These are phyloP conservation scores for Megastigmus dorsalis DNA, from an alignment of 2,888 invertebrate genomes.

Conservation along the genomic window DNA sequence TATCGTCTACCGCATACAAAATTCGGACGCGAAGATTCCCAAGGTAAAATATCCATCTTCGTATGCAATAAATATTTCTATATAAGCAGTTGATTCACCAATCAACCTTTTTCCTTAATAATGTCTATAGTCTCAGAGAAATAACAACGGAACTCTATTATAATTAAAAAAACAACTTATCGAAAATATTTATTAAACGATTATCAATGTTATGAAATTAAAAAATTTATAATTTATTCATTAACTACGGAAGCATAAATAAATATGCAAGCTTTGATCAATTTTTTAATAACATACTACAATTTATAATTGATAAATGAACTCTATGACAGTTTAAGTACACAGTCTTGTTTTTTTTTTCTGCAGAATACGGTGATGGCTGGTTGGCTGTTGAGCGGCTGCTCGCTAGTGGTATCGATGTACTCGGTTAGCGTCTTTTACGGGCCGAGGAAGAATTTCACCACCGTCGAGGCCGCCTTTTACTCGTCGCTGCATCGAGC, in stretches of 20 bases:
- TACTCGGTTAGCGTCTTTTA: constrained; percentile 81
- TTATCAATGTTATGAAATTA: not conserved
- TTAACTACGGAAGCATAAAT: too few species aligned
- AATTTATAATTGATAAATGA: too few species aligned
- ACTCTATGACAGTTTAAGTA: too few species aligned
- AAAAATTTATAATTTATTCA: not conserved
- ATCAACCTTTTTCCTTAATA: not conserved
- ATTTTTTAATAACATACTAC: too few species aligned
- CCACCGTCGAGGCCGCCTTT: constrained; percentile 78
- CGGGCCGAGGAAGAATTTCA: constrained; percentile 78
- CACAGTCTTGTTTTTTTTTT: constrained; percentile 2
- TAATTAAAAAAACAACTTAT: not conserved
- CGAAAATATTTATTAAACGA: not conserved
- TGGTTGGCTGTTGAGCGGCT: constrained; percentile 62
- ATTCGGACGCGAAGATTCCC: constrained; percentile 68
- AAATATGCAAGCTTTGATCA: too few species aligned
- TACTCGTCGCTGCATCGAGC: constrained; percentile 82
- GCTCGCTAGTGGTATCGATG: constrained; percentile 76
- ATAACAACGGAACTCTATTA: not conserved
- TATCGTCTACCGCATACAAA: constrained; percentile 80
- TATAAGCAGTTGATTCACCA: too few species aligned
- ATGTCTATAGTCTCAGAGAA: too few species aligned
- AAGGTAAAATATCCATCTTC: constrained; percentile 73
- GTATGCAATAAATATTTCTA: not conserved
- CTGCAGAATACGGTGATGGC: constrained; percentile 61